Percentiles rank a stretch among this genome's conserved stretches.
phyloP scores from a whole-genome alignment of 2,888 invertebrate species.

The Neocrepidodera transversa region DNA sequence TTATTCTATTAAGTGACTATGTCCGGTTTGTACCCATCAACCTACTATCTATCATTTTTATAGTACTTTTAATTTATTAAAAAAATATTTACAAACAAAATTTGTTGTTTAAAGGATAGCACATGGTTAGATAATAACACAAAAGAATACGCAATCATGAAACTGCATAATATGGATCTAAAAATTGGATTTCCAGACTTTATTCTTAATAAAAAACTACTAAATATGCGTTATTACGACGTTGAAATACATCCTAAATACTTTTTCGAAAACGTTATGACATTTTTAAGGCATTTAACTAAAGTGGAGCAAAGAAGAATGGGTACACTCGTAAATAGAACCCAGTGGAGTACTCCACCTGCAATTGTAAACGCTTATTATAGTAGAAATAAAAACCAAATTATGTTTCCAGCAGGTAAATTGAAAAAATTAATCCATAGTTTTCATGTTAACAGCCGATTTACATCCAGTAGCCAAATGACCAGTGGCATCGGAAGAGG shows the following conservation, averaged over 20 bases:
- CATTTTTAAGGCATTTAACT: constrained; percentile 74
- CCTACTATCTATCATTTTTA: no score
- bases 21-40: no score
- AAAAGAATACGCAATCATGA: constrained; percentile 79
- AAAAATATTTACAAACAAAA: no score
- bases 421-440: neutral
- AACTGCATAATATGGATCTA: constrained; percentile 83
- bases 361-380: constrained; percentile 96
- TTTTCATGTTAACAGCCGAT: constrained; percentile 51
- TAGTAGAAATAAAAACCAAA: constrained; percentile 93
- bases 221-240: constrained; percentile 77
- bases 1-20: no score
- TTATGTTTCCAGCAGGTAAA: constrained; percentile 79
- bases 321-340: constrained; percentile 78
- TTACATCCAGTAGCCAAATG: no score
- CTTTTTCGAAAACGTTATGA: constrained; percentile 84
- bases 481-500: no score
- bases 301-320: constrained; percentile 75
- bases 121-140: constrained; percentile 89
- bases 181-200: constrained; percentile 94
- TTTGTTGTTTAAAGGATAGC: constrained; percentile 63
- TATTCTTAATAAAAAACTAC: constrained; percentile 72
- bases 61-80: no score
- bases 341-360: constrained; percentile 83
- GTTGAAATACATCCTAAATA: constrained; percentile 76